Evolutionary conservation across 2,797 vertebrate genomes (phyloP), one percentile per base, ranked within the genome.

Genomic region (Gadopsis marmoratus): DNA sequence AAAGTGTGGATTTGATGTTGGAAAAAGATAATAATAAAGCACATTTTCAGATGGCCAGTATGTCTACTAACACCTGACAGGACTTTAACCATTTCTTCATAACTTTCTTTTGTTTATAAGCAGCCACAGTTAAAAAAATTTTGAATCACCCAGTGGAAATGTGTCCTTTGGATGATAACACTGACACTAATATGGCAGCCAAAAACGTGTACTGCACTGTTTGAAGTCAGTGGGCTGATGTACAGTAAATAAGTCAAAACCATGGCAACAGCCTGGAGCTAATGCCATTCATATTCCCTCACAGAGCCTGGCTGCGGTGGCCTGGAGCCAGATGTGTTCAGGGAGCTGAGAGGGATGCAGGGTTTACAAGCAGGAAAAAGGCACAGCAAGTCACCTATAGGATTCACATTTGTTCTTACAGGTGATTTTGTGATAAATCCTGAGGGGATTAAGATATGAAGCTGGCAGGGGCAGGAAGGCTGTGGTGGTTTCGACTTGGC

Each of bases 171-270:
- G 84, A 84, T 88, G 91, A 92, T 87, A 91, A 87, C 76, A 82
- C 71, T 83, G 88, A 90, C 87, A 88, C 58, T 86, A 86, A 87
- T 84, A 86, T 83, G 76, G 79, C 86, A 89, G 86, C 85, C 64
- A 84, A 87, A 87, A 88, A 84, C 33, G 26, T 74, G 82, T 59
- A 64, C 69, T 53, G 70, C 31, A 11, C 81, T 82, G 86, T 87
- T 92, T 91, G 81, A 93, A 91, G 88, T 88, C 91, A 84, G 81
- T 83, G 82, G 87, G 82, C 84, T 85, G 85, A 90, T 87, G 77
- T 86, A 88, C 88, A 89, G 85, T 93, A 94, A 93, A 93, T 92
- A 92, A 90, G 79, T 91, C 79, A 89, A 90, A 86, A 78, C 89
- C 88, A 93, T 91, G 89, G 88, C 85, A 92, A 90, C 92, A 87